Evolutionary conservation across 2,797 vertebrate species (phyloP).

Genomic region (Heteromormyrus szaboi): DNA sequence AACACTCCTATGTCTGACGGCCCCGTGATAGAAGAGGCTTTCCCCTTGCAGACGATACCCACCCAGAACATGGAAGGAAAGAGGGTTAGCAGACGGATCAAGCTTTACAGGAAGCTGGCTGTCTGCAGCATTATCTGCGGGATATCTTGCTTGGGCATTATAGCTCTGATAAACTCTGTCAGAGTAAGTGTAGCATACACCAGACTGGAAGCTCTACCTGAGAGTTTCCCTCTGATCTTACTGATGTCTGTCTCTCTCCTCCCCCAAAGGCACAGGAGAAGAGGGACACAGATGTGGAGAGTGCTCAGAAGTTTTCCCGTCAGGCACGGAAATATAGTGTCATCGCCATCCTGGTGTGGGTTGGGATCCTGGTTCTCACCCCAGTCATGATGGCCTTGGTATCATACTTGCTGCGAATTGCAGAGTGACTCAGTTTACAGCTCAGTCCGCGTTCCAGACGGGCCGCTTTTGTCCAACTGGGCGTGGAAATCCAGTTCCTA

Average conservation of each 20-base stretch:
- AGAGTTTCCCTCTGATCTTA: not conserved
- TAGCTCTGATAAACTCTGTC: conserved; percentile 68
- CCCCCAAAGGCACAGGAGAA: conserved; percentile 55
- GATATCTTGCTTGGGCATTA: conserved; percentile 67
- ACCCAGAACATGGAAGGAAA: not conserved
- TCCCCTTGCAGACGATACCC: not conserved
- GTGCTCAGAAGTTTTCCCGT: conserved; percentile 24
- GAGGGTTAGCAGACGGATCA: not conserved
- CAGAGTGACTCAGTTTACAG: conserved; percentile 47
- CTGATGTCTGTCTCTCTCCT: not conserved
- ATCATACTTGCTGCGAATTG: conserved; percentile 62
- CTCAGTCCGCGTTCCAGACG: not conserved
- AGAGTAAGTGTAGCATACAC: conserved; percentile 59
- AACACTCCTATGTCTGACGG: rapidly evolving
- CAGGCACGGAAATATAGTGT: conserved; percentile 48
- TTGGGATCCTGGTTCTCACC: conserved; percentile 40
- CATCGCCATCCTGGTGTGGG: conserved; percentile 50
- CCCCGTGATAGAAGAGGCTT: rapidly evolving
- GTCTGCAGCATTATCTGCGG: conserved; percentile 75
- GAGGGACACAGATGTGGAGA: conserved; percentile 22
- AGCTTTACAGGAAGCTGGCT: conserved; percentile 58
- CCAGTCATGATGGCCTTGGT: conserved; percentile 50
- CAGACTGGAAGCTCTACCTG: not conserved
- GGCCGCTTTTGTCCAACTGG: not conserved
- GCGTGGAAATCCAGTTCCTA: not conserved